phyloP scores from a whole-genome alignment of 2,113 vertebrate species.

The Leptobrachium ailaonicum region DNA sequence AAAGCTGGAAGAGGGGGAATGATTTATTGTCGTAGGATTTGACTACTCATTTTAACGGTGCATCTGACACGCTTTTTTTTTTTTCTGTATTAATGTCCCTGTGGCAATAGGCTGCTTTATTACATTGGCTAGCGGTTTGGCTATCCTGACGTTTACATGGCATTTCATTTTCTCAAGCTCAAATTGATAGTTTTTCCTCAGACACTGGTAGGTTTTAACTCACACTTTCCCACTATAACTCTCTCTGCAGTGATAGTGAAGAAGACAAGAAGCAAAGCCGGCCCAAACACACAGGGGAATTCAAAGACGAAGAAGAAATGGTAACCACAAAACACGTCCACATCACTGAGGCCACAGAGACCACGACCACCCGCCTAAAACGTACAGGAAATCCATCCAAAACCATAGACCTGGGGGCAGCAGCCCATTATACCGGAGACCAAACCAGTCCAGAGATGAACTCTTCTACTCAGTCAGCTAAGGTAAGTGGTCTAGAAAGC shows the following conservation, averaged over 20 bases:
- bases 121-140: too few species aligned
- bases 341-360: constrained; percentile 91
- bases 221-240: background rate
- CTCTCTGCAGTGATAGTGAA: constrained; percentile 81
- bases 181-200: too few species aligned
- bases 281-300: constrained; percentile 80
- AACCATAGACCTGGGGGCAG: constrained; percentile 93
- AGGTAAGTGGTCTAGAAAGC: constrained; percentile 66
- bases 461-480: constrained; percentile 63
- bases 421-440: constrained; percentile 91
- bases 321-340: constrained; percentile 91
- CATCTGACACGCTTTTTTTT: too few species aligned
- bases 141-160: too few species aligned
- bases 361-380: constrained; percentile 86
- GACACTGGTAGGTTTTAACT: too few species aligned
- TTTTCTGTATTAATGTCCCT: too few species aligned
- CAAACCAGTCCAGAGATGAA: constrained; percentile 73
- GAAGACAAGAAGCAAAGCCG: constrained; percentile 79
- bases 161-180: too few species aligned
- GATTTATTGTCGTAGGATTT: too few species aligned
- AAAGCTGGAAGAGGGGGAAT: too few species aligned
- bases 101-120: too few species aligned
- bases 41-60: too few species aligned
- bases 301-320: constrained; percentile 94
- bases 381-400: constrained; percentile 86